phyloP scores from a whole-genome alignment of 2,797 vertebrate species.

The Tadarida brasiliensis region DNA sequence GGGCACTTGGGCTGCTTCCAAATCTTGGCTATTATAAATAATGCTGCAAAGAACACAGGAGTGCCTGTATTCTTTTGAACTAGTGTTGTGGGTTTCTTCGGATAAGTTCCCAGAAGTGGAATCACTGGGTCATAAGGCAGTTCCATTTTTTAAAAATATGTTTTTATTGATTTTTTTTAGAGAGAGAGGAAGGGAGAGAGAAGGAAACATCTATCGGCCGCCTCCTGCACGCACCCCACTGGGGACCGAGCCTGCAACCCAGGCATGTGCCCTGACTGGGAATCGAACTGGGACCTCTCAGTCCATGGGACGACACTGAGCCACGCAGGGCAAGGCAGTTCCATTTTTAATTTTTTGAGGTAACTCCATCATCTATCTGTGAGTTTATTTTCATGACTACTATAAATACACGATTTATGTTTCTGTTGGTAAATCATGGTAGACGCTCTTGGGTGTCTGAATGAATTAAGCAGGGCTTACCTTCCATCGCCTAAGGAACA shows the following conservation, averaged over 20 bases:
- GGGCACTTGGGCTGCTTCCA: not conserved
- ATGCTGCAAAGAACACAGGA: not conserved
- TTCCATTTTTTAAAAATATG: not conserved
- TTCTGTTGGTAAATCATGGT: not conserved
- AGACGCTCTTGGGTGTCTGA: not conserved
- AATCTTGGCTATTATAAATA: not conserved
- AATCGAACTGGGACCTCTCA: no score
- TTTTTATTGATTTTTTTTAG: no score
- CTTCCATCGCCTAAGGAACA: rapidly evolving
- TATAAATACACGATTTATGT: not conserved
- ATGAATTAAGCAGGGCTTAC: not conserved
- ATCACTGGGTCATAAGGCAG: not conserved
- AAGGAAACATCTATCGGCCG: no score
- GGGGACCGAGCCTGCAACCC: no score
- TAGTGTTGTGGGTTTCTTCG: not conserved
- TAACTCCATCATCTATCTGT: not conserved
- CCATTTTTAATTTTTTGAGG: not conserved
- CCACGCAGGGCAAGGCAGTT: not conserved
- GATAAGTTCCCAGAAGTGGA: not conserved
- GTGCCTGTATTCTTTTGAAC: not conserved
- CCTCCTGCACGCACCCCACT: no score
- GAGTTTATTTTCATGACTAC: not conserved
- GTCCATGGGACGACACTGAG: no score
- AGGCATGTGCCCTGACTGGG: no score
- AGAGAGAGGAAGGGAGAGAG: no score